These are phyloP conservation scores for Drosophila fuyamai DNA, from an alignment of 1,140 invertebrate genomes.

Conservation along the genomic window DNA sequence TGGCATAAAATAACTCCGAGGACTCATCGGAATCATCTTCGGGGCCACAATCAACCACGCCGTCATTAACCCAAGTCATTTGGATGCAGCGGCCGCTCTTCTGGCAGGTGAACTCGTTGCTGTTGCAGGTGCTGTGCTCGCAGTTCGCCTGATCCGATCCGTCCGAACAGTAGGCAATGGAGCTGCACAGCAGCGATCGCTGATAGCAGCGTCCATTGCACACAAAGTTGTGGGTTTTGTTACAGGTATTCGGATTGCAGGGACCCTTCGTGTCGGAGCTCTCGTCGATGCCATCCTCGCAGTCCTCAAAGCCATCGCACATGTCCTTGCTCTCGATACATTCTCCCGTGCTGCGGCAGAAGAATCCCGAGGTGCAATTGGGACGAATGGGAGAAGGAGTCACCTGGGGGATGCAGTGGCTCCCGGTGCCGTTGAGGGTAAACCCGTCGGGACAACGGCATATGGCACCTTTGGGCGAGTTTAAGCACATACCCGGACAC, in stretches of 20 bases:
- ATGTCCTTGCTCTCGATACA: slow-evolving; percentile 86
- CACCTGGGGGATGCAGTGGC: slow-evolving; percentile 72
- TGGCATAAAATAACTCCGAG: slow-evolving; percentile 86
- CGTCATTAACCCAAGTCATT: slow-evolving; percentile 90
- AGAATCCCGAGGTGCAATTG: slow-evolving; percentile 71
- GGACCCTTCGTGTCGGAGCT: slow-evolving; percentile 85
- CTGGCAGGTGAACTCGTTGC: slow-evolving; percentile 88
- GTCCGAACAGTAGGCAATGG: slow-evolving; percentile 88
- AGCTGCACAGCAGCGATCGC: slow-evolving; percentile 89
- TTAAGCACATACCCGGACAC: slow-evolving; percentile 80
- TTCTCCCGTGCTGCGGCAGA: slow-evolving; percentile 59
- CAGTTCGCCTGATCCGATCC: slow-evolving; percentile 87
- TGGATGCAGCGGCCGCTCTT: slow-evolving; percentile 89
- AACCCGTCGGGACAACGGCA: slow-evolving; percentile 79
- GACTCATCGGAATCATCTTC: slow-evolving; percentile 76
- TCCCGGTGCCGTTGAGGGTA: slow-evolving; percentile 73
- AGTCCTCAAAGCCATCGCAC: slow-evolving; percentile 94
- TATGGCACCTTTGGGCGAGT: slow-evolving; percentile 76
- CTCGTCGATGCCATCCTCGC: slow-evolving; percentile 94
- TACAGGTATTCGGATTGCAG: slow-evolving; percentile 65
- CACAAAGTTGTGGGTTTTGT: slow-evolving; percentile 81
- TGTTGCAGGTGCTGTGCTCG: slow-evolving; percentile 86
- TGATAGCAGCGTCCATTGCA: slow-evolving; percentile 88
- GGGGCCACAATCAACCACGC: slow-evolving; percentile 87
- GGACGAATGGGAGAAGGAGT: slow-evolving; percentile 24